Conservation (phyloP, 2,797 vertebrate species). For the Microctenopoma steveboyesi region DNA sequence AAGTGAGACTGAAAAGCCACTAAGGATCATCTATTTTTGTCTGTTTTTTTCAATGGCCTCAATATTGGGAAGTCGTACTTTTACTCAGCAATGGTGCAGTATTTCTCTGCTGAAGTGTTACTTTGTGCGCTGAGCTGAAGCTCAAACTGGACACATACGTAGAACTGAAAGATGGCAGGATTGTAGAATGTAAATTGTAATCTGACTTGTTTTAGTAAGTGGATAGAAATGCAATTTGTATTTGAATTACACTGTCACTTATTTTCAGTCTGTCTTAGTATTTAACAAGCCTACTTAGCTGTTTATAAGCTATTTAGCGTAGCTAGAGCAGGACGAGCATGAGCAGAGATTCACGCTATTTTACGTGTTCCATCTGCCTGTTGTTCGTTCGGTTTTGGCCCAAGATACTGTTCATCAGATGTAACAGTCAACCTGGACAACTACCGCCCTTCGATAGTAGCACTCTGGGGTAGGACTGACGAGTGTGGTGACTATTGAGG, state of each 20-base stretch:
- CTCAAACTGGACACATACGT: neutral
- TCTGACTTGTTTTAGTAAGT: neutral
- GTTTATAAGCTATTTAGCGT: too few relatives aligned
- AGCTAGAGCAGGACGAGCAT: too few relatives aligned
- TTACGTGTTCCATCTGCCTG: constrained; percentile 10
- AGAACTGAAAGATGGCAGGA: neutral
- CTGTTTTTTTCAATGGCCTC: constrained; percentile 31
- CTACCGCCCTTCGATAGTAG: constrained; percentile 27
- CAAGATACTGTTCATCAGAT: constrained; percentile 40
- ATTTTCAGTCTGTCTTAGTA: neutral
- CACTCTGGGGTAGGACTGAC: constrained; percentile 16
- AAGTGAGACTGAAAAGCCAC: constrained; percentile 55
- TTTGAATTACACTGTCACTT: neutral
- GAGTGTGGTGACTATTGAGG: constrained; percentile 34
- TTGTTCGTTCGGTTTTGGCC: constrained; percentile 12
- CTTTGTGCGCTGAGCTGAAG: neutral
- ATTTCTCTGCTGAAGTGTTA: constrained; percentile 17
- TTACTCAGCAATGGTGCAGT: constrained; percentile 1
- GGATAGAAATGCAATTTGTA: constrained; percentile 7
- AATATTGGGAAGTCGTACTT: constrained; percentile 25
- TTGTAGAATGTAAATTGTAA: neutral
- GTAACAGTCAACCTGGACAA: constrained; percentile 26
- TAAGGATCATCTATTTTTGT: constrained; percentile 50
- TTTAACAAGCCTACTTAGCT: neutral
- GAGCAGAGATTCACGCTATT: too few relatives aligned